Percentiles rank a stretch among this genome's conserved stretches.
These are phyloP conservation scores for Onchidella celtica DNA, from an alignment of 2,888 invertebrate genomes.

Conservation along the genomic window DNA sequence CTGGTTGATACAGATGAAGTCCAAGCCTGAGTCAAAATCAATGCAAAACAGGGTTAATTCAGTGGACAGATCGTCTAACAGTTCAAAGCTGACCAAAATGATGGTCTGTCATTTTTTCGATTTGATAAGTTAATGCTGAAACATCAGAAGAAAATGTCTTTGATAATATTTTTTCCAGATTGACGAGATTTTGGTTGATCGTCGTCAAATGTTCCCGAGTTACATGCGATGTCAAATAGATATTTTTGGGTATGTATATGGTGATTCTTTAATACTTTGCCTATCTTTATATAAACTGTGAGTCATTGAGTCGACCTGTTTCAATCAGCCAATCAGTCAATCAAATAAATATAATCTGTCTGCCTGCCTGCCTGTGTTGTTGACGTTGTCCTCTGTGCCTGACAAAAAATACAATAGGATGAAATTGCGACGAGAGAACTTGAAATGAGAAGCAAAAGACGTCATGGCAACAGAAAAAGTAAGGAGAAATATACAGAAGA, in stretches of 20 bases:
- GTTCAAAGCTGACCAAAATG: no score
- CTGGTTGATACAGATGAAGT: no score
- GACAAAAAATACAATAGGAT: neutral
- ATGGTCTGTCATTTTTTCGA: no score
- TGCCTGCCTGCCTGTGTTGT: neutral
- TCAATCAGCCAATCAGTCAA: no score
- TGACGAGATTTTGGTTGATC: constrained; percentile 55
- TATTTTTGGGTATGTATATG: constrained; percentile 60
- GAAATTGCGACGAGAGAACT: neutral
- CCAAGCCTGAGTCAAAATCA: no score
- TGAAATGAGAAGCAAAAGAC: neutral
- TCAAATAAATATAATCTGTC: no score
- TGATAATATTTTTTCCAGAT: constrained; percentile 54
- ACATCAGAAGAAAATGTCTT: no score
- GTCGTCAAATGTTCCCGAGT: constrained; percentile 59
- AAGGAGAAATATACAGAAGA: neutral
- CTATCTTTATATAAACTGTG: no score
- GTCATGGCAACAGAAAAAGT: neutral
- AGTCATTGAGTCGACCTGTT: no score
- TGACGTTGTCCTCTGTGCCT: neutral
- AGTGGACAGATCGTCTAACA: no score
- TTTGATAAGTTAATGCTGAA: no score
- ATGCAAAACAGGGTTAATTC: no score
- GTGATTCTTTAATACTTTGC: neutral
- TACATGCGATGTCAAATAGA: constrained; percentile 63